Evolutionary conservation across 2,888 invertebrate genomes (phyloP).

Genomic region (Parthenolecanium corni): DNA sequence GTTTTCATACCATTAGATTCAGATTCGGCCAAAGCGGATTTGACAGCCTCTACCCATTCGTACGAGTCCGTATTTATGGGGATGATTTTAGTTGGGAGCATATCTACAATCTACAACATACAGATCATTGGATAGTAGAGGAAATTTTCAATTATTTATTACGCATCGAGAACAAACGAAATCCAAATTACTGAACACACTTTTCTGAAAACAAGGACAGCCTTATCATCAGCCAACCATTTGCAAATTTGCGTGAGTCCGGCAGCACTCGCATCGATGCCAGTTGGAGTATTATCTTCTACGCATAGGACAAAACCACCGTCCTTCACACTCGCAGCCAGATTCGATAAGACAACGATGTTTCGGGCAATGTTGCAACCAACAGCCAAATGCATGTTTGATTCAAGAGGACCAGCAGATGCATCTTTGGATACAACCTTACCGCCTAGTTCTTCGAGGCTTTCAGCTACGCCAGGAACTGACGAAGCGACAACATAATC

Average conservation of each 20-base stretch:
- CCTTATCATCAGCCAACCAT: conserved; percentile 52
- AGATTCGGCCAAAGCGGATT: conserved; percentile 56
- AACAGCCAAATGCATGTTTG: conserved; percentile 55
- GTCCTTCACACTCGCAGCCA: conserved; percentile 51
- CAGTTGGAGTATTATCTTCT: conserved; percentile 49
- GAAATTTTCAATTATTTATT: neutral
- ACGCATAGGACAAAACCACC: conserved; percentile 58
- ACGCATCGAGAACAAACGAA: too few relatives aligned
- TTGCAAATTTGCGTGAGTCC: conserved; percentile 48
- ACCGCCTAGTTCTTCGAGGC: conserved; percentile 49
- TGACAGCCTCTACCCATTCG: conserved; percentile 70
- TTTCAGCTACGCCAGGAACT: conserved; percentile 45
- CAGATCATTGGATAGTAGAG: too few relatives aligned
- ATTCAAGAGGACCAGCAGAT: conserved; percentile 47
- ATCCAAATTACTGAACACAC: conserved; percentile 31
- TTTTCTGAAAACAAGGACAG: conserved; percentile 57
- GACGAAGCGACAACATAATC: conserved; percentile 50
- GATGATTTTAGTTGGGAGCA: conserved; percentile 45
- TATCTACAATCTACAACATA: conserved; percentile 30
- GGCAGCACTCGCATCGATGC: conserved; percentile 34
- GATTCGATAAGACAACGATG: conserved; percentile 44
- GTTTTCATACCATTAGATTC: conserved; percentile 49
- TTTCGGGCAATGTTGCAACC: conserved; percentile 53
- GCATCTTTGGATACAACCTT: conserved; percentile 55
- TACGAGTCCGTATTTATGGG: conserved; percentile 58